Conservation (phyloP, 1,140 invertebrate species). For the Drosophila paulistorum region DNA sequence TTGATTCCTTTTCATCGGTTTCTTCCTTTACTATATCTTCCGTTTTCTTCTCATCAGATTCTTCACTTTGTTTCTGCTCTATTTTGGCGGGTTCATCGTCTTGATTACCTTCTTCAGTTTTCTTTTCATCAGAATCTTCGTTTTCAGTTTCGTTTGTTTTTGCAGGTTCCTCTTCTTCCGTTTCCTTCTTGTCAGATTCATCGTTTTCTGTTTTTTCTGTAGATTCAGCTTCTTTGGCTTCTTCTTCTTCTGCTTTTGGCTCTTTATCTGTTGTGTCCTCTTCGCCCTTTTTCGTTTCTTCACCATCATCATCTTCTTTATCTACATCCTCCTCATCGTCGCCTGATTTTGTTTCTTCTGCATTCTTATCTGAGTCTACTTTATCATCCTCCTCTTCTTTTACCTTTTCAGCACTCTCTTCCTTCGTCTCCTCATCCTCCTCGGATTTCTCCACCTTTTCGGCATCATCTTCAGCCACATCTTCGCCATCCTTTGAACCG, state of each 20-base stretch:
- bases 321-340: constrained; percentile 16
- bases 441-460: constrained; percentile 14
- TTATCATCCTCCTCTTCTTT: constrained; percentile 6
- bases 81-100: background rate
- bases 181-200: constrained; percentile 13
- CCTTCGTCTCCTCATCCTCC: constrained; percentile 3
- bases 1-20: background rate
- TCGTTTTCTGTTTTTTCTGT: background rate
- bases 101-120: constrained; percentile 1
- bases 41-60: background rate
- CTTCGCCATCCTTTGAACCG: background rate
- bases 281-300: background rate
- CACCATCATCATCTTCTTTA: background rate
- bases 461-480: constrained; percentile 1
- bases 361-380: background rate
- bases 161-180: constrained; percentile 4
- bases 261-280: background rate
- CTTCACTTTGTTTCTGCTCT: background rate
- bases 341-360: constrained; percentile 16
- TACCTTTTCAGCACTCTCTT: background rate
- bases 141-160: background rate
- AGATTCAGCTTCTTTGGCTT: background rate
- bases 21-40: constrained; percentile 4
- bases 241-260: constrained; percentile 5
- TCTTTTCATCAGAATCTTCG: constrained; percentile 7